A percentile compares a stretch with the other conserved stretches of the same genome.
These are phyloP conservation scores for Todiramphus chloris DNA, from an alignment of 2,113 vertebrate species.

Conservation along the genomic window DNA sequence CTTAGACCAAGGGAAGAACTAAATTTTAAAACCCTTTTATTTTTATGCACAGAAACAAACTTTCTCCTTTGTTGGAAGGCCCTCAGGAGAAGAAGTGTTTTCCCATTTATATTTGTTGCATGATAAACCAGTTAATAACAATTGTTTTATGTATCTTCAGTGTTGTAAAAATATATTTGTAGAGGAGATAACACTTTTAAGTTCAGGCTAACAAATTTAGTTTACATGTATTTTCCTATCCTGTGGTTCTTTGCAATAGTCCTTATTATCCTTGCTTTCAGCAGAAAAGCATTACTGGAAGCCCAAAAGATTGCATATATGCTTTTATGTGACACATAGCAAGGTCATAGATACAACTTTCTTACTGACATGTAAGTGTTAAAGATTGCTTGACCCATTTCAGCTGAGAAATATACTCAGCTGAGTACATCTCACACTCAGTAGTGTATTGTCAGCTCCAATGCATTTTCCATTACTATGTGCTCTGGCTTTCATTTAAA, in stretches of 20 bases:
- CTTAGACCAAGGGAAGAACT: not conserved
- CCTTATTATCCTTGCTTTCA: not conserved
- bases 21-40: not conserved
- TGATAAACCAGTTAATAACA: not conserved
- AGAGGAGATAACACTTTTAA: not conserved
- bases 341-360: not conserved
- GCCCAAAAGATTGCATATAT: not conserved
- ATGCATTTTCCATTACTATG: not conserved
- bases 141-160: not conserved
- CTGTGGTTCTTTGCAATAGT: not conserved
- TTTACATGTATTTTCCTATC: not conserved
- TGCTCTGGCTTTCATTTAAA: not conserved
- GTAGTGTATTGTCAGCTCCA: not conserved
- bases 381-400: not conserved
- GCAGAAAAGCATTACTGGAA: not conserved
- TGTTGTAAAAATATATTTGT: not conserved
- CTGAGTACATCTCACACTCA: not conserved
- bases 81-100: not conserved
- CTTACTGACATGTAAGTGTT: not conserved
- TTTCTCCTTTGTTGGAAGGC: not conserved
- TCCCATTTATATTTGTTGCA: not conserved
- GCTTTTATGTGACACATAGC: not conserved
- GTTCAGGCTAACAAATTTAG: not conserved
- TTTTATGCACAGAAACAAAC: not conserved
- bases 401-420: not conserved